Conservation (phyloP, 2,113 vertebrate species). For the Beaufortia kweichowensis region DNA sequence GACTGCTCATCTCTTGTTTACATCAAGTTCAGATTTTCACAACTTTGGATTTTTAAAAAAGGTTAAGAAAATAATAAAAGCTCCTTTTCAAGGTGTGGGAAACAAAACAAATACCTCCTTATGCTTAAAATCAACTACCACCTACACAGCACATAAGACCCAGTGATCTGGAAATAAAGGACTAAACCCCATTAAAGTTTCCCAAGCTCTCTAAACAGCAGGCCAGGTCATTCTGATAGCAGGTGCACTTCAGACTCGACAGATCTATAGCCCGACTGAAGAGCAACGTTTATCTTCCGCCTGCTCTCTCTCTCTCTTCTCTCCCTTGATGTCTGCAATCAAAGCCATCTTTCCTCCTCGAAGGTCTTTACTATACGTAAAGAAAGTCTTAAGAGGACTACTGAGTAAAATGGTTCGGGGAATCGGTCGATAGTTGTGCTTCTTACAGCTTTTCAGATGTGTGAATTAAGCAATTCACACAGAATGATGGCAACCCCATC, state of each 20-base stretch:
- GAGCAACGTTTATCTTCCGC: constrained; percentile 23
- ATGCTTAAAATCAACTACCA: constrained; percentile 30
- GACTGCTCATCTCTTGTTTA: background rate
- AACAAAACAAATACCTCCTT: constrained; percentile 17
- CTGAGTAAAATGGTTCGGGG: background rate
- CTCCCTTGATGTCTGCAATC: constrained; percentile 31
- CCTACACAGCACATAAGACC: constrained; percentile 18
- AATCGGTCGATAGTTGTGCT: background rate
- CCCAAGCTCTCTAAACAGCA: constrained; percentile 52
- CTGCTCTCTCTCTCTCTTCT: constrained; percentile 7
- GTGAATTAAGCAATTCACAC: background rate
- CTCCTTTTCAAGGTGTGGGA: background rate
- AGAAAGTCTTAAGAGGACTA: background rate
- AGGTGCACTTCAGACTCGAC: constrained; percentile 45
- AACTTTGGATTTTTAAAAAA: background rate
- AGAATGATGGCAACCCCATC: background rate
- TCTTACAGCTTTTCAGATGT: background rate
- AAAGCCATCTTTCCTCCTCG: constrained; percentile 17
- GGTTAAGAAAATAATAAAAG: background rate
- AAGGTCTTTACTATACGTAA: background rate
- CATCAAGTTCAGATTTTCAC: background rate
- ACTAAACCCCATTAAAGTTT: constrained; percentile 53
- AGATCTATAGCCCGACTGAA: constrained; percentile 46
- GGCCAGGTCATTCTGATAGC: constrained; percentile 39
- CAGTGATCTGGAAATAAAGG: constrained; percentile 59